Percentiles rank a stretch among this genome's conserved stretches.
Evolutionary conservation across 2,797 vertebrate species (phyloP).

Genomic region (Arremon aurantiirostris): DNA sequence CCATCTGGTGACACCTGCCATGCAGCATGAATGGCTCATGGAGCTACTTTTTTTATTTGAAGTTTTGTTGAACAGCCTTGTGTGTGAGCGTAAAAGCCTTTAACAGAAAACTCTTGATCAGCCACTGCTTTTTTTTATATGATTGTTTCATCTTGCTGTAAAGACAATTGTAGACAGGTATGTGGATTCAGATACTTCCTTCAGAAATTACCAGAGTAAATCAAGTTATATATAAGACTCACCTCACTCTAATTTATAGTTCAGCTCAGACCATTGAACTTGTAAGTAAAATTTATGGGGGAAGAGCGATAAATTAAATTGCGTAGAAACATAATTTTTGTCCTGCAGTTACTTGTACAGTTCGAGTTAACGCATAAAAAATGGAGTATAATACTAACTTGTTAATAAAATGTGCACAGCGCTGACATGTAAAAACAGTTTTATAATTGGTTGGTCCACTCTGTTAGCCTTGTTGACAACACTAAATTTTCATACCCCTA

Average conservation of each 20-base stretch:
- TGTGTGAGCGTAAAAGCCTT: not conserved
- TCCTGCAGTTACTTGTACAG: slow-evolving; percentile 68
- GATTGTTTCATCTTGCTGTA: not conserved
- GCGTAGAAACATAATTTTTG: slow-evolving; percentile 72
- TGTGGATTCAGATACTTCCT: slow-evolving; percentile 33
- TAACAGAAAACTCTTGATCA: slow-evolving; percentile 7
- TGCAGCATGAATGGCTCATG: not conserved
- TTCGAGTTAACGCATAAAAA: slow-evolving; percentile 72
- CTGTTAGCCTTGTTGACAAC: slow-evolving; percentile 77
- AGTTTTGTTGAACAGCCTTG: not conserved
- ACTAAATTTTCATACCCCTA: slow-evolving; percentile 72
- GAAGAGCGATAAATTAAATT: slow-evolving; percentile 79
- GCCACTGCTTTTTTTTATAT: not conserved
- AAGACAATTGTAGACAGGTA: slow-evolving; percentile 13
- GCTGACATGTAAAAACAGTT: slow-evolving; percentile 77
- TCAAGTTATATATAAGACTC: slow-evolving; percentile 62
- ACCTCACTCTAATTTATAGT: slow-evolving; percentile 72
- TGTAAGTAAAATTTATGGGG: slow-evolving; percentile 77
- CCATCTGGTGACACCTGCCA: slow-evolving; percentile 39
- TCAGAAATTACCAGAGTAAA: slow-evolving; percentile 58
- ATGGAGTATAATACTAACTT: slow-evolving; percentile 74
- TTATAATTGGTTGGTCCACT: slow-evolving; percentile 73
- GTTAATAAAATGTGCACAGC: slow-evolving; percentile 78
- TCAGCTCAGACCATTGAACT: slow-evolving; percentile 69
- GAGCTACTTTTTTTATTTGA: not conserved